Base-by-base conservation (phyloP, 1,140 invertebrate species). In the roundworm (Caenorhabditis elegans) region DNA sequence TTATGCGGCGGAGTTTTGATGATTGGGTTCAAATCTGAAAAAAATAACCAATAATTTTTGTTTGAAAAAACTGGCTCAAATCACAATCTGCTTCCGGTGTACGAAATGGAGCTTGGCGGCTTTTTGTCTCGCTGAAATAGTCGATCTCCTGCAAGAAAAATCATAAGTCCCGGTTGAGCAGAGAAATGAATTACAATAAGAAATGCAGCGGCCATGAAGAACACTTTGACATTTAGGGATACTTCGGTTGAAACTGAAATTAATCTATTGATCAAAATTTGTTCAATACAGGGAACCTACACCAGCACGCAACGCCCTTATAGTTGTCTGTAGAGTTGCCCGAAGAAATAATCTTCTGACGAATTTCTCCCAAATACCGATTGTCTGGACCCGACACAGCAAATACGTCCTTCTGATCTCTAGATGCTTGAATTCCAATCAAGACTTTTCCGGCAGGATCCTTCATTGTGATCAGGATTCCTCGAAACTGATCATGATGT, bases 401-500 rank as follows among this genome's bases (percentile, higher is more conserved):
- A 22, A 70, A 70, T 22, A 34, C 34, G n/a, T 70, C 60, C 43
- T 70, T 70, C n/a, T 39, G 31, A 1, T 70, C 60, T 70, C 60
- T 5, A 15, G 60, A 70, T 2, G 34, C 19, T 24, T 34, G 60
- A 8, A 70, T 24, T 70, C 22, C 43, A 0, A 70, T 70, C n/a
- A 70, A 5, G 8, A 70, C 31, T 39, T 39, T n/a, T 13, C 60
- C 34, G 2, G 31, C 17, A 17, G 34, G 60, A 22, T 70, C 60
- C 17, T 39, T 70, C 3, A 70, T 70, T 4, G 34, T n/a, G 39
- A 70, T 70, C 19, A 39, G 34, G 10, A 70, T 70, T 43, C 60
- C 60, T n/a, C 60, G 60, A 70, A 70, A 70, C n/a, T 70, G 60
- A 39, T 70, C 60, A 70, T 70, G 60, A 39, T 70, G 60, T 2